phyloP scores from a whole-genome alignment of 2,888 invertebrate species.

The Meiosimyza decipiens region DNA sequence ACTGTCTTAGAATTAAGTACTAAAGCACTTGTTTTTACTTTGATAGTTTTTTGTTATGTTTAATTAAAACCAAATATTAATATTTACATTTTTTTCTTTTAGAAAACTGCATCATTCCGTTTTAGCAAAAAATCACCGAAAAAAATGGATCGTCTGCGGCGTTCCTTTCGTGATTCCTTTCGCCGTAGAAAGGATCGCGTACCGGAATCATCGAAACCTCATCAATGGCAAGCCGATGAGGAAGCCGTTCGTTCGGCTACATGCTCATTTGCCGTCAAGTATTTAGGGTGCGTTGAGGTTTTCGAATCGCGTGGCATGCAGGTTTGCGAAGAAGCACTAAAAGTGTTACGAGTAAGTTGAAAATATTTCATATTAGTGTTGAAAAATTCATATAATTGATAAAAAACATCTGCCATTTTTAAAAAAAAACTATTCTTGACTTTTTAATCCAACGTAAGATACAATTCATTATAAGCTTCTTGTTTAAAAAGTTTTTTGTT shows the following conservation, averaged over 20 bases:
- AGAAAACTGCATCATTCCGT: slow-evolving; percentile 71
- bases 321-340: slow-evolving; percentile 98
- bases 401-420: too few species aligned
- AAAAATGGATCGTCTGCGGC: slow-evolving; percentile 88
- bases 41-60: not conserved
- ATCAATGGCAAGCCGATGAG: slow-evolving; percentile 99
- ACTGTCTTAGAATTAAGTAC: not conserved
- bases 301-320: slow-evolving; percentile 99
- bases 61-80: not conserved
- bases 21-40: slow-evolving; percentile 56
- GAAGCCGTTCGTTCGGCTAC: slow-evolving; percentile 94
- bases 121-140: slow-evolving; percentile 75
- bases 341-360: slow-evolving; percentile 88
- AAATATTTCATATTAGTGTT: too few species aligned
- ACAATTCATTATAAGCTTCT: too few species aligned
- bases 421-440: too few species aligned
- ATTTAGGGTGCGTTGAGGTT: slow-evolving; percentile 98
- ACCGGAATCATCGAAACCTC: slow-evolving; percentile 94
- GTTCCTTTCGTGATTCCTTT: slow-evolving; percentile 93
- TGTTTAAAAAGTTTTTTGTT: not conserved
- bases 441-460: too few species aligned
- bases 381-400: too few species aligned
- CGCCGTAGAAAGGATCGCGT: slow-evolving; percentile 89
- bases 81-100: slow-evolving; percentile 39
- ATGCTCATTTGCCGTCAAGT: slow-evolving; percentile 98